Evolutionary conservation across 2,797 vertebrate genomes (phyloP).

Genomic region (Danio kyathit): DNA sequence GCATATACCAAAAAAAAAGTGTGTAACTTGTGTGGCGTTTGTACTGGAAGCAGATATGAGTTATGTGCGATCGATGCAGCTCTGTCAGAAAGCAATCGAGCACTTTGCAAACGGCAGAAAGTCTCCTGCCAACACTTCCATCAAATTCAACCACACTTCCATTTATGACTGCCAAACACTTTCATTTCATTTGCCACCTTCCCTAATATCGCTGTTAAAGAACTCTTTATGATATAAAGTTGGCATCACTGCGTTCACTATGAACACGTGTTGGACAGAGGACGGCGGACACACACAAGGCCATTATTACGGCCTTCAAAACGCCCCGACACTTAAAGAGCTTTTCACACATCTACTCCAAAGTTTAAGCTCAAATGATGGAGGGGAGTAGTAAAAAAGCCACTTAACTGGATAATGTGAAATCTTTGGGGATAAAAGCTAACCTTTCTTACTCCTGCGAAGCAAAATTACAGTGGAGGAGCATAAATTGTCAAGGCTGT

Average conservation of each 20-base stretch:
- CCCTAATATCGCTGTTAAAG: constrained; percentile 57
- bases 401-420: constrained; percentile 76
- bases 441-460: constrained; percentile 73
- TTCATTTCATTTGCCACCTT: constrained; percentile 48
- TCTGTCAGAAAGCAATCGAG: constrained; percentile 41
- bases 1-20: too few relatives aligned
- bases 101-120: constrained; percentile 19
- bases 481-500: constrained; percentile 67
- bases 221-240: constrained; percentile 27
- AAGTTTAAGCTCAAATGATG: constrained; percentile 67
- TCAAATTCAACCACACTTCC: constrained; percentile 2
- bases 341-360: constrained; percentile 65
- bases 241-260: constrained; percentile 18
- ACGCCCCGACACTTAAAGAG: constrained; percentile 38
- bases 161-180: constrained; percentile 26
- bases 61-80: not conserved
- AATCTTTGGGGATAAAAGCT: constrained; percentile 75
- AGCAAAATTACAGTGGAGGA: constrained; percentile 69
- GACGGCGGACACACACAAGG: not conserved
- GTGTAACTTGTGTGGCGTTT: not conserved
- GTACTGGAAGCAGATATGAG: constrained; percentile 1
- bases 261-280: not conserved
- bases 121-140: constrained; percentile 34
- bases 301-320: constrained; percentile 26
- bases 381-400: constrained; percentile 72